These are phyloP conservation scores for Alca torda DNA, from an alignment of 2,797 vertebrate species.

Conservation along the genomic window DNA sequence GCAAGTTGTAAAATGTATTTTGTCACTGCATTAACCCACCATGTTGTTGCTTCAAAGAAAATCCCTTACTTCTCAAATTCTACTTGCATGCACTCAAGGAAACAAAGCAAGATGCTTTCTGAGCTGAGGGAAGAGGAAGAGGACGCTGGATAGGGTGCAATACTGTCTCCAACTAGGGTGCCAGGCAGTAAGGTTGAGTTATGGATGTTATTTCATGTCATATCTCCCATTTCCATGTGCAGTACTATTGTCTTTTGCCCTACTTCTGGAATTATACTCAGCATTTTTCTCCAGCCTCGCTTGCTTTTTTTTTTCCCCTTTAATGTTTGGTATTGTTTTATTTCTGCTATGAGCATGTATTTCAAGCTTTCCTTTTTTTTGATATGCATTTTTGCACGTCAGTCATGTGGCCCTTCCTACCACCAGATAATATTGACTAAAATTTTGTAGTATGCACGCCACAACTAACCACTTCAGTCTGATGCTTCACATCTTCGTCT, in stretches of 20 bases:
- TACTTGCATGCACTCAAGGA: conserved; percentile 74
- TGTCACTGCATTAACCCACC: background rate
- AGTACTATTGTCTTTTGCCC: background rate
- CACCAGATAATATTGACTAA: background rate
- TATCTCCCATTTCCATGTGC: background rate
- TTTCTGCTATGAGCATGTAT: conserved; percentile 40
- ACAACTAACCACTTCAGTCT: background rate
- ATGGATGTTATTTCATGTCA: background rate
- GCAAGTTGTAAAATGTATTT: conserved; percentile 26
- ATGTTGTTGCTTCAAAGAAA: background rate
- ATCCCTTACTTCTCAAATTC: conserved; percentile 39
- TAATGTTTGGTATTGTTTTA: conserved; percentile 14
- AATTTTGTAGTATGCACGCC: background rate
- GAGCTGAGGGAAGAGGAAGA: conserved; percentile 53
- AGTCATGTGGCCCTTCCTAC: background rate
- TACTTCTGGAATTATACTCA: background rate
- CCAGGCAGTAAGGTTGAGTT: conserved; percentile 14
- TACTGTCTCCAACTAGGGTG: background rate
- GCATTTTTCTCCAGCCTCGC: background rate
- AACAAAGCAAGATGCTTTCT: conserved; percentile 65
- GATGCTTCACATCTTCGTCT: conserved; percentile 45
- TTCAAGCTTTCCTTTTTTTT: conserved; percentile 27
- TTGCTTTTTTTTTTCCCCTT: background rate
- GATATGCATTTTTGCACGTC: conserved; percentile 15
- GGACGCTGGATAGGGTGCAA: conserved; percentile 2